Base-by-base conservation (phyloP, 2,888 invertebrate genomes). In the Sericinus montela region DNA sequence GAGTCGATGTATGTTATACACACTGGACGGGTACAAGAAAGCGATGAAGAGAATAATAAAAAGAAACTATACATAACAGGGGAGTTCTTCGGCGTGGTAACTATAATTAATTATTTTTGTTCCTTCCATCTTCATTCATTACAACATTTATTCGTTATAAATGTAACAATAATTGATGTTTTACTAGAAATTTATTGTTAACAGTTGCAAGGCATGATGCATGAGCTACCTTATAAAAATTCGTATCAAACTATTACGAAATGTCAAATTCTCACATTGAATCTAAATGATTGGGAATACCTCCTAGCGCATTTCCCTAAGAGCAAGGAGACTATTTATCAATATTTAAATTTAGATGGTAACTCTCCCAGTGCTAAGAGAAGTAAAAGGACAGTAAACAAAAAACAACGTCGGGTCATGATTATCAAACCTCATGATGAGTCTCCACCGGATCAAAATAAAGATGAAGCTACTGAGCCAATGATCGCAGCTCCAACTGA, bases 1-100 rank as follows among this genome's bases (percentile, higher is more conserved):
- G 70, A 83, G 48, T 63, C 77, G 1, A 81, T 85, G 80, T 85
- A 82, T 53, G 52, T 85, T 19, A 72, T 85, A n/a, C 83, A 85
- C 52, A 65, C 66, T 1, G 84, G 84, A 0, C 59, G 67, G 1
- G 76, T 85, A 1, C 45, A 60, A 23, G 76, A 80, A 47, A 58
- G 60, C 0, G 52, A 56, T 2, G 67, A 74, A 7, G 55, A 56
- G 0, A 44, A 52, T 1, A 56, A 51, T 10, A 52, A 48, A 28
- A 48, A 52, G 1, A 63, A 63, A 19, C 55, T 65, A 3, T 80
- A 70, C 45, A 59, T 60, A 0, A 52, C 65, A 0, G 74, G 74
- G 7, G 68, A 79, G 1, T 70, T 57, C 53, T 82, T 85, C 51
- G 84, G 84, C 3, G 57, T 75, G 51, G 84, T 84, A 52, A 68